These are phyloP conservation scores for Dioctria rufipes DNA, from an alignment of 2,888 invertebrate species.

Conservation along the genomic window DNA sequence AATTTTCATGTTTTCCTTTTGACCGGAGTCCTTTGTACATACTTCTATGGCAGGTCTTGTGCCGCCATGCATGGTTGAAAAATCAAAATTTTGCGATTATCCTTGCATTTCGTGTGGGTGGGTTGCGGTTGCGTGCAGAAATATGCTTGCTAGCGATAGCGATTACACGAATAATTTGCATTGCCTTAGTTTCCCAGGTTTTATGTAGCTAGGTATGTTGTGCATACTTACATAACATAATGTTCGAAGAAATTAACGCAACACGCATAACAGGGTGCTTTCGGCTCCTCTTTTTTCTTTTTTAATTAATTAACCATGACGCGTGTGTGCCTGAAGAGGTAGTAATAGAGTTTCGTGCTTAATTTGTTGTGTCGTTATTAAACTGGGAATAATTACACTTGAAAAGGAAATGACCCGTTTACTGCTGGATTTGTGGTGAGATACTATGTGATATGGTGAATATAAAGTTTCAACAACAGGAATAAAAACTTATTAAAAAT, in stretches of 20 bases:
- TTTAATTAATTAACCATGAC: slow-evolving; percentile 25
- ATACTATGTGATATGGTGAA: background rate
- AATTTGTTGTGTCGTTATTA: slow-evolving; percentile 5
- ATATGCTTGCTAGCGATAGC: background rate
- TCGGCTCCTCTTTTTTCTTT: background rate
- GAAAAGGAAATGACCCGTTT: slow-evolving; percentile 23
- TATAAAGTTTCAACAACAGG: no score
- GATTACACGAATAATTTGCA: slow-evolving; percentile 49
- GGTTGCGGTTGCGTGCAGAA: background rate
- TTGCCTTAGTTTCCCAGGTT: background rate
- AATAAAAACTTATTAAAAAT: no score
- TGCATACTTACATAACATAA: background rate
- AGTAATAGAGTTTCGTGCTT: slow-evolving; percentile 10
- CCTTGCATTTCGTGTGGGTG: background rate
- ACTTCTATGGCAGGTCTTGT: background rate
- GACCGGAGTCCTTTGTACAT: slow-evolving; percentile 1
- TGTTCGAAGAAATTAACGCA: slow-evolving; percentile 6
- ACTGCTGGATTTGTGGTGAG: slow-evolving; percentile 12
- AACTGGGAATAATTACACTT: background rate
- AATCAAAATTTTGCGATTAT: slow-evolving; percentile 37
- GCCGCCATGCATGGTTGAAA: background rate
- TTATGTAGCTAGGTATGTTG: background rate
- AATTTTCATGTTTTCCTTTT: slow-evolving; percentile 35
- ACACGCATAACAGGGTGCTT: background rate
- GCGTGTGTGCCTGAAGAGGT: no score